Evolutionary conservation across 2,113 vertebrate genomes (phyloP), one percentile per base, ranked within the genome.

Genomic region (Pluvianellus socialis): DNA sequence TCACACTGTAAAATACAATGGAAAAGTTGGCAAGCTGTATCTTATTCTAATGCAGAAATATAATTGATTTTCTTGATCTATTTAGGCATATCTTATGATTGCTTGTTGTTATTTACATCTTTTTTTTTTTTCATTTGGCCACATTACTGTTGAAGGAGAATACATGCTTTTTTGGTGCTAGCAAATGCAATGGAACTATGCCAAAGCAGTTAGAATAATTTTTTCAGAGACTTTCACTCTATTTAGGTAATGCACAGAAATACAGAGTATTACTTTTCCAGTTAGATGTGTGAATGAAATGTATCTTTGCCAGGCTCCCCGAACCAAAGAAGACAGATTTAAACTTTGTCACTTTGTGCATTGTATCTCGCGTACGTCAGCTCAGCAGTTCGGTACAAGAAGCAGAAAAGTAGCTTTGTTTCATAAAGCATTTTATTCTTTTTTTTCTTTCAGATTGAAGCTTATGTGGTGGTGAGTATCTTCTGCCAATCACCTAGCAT

Each of bases 401-500:
- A 75, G 42, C 52, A 72, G 38, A 76, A 18, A 70, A 58, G 18
- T 16, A 13, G 14, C 20, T 79, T 58, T 66, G n/a, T 73, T 94
- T 91, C 62, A 73, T 71, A 55, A 61, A 79, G 17, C 28, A 49
- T 59, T 95, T 73, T 94, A 10, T 92, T 92, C 7, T 63, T 45
- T 53, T 38, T 32, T 92, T 82, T n/a, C 75, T 98, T 98, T 55
- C 98, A 99, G 99, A 98, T 99, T 71, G 98, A 99, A 88, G 99
- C 98, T 30, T 99, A 99, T 72, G 94, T 99, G 87, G 98, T 99
- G 99, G 99, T 99, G 97, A 99, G 99, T 99, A 95, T 86, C 86
- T 84, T 56, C 68, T 82, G 68, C 27, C 71, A 53, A 7, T 38
- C 35, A 27, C 16, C 28, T 35, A 61, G 20, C 40, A 22, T 4